These are phyloP conservation scores for Tretioscincus oriximinensis DNA, from an alignment of 2,113 vertebrate genomes.

Conservation along the genomic window DNA sequence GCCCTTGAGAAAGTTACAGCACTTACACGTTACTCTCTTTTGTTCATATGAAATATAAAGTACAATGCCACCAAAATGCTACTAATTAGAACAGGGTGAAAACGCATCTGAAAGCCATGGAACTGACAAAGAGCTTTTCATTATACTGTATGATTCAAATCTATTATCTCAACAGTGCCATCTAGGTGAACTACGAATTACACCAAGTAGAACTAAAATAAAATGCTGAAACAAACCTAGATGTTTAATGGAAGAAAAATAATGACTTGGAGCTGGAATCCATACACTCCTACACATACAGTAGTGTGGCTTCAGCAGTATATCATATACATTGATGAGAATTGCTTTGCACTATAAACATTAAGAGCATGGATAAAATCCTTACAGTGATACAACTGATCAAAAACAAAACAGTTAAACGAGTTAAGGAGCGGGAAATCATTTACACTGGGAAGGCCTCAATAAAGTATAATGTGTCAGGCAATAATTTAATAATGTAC, in stretches of 20 bases:
- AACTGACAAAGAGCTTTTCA: neutral
- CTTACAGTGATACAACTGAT: too few species aligned
- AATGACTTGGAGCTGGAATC: too few species aligned
- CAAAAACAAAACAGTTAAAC: too few species aligned
- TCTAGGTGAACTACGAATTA: neutral
- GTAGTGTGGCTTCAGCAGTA: too few species aligned
- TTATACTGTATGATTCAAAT: neutral
- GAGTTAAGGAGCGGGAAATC: too few species aligned
- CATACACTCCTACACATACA: too few species aligned
- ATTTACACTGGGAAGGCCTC: too few species aligned
- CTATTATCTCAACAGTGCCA: constrained; percentile 6
- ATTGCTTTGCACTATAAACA: too few species aligned
- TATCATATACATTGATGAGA: too few species aligned
- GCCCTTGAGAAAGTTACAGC: neutral
- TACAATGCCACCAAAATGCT: neutral
- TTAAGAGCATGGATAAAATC: too few species aligned
- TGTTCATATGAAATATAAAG: neutral
- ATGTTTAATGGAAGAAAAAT: neutral
- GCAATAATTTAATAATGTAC: too few species aligned
- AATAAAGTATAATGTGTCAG: too few species aligned
- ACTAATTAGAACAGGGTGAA: neutral
- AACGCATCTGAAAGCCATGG: neutral
- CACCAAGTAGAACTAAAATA: neutral
- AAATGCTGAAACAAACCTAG: neutral
- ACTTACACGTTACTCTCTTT: neutral